Evolutionary conservation across 2,888 invertebrate genomes (phyloP).

Genomic region (Lasius platythorax): DNA sequence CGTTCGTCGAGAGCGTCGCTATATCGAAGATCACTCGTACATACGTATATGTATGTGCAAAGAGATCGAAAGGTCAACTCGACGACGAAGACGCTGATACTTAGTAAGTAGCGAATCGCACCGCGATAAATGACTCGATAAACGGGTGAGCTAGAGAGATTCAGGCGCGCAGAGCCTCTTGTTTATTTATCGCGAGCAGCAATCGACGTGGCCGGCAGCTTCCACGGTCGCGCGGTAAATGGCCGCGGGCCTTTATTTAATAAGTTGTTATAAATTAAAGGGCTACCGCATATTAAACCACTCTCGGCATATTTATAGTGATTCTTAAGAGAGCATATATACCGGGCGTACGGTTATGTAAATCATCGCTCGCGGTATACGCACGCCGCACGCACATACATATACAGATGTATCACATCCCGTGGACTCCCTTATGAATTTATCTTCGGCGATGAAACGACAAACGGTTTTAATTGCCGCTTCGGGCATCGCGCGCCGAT

Average conservation of each 20-base stretch:
- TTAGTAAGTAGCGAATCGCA: not conserved
- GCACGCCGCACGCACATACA: conserved; percentile 22
- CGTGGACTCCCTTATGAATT: conserved; percentile 75
- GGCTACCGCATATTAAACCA: conserved; percentile 82
- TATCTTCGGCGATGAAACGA: conserved; percentile 78
- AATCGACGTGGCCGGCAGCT: conserved; percentile 63
- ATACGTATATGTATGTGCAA: not conserved
- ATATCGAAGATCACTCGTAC: not conserved
- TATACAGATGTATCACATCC: not conserved
- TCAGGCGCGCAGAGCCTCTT: conserved; percentile 5
- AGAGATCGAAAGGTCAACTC: conserved; percentile 12
- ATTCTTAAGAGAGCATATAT: conserved; percentile 72
- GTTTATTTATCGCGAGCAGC: conserved; percentile 75
- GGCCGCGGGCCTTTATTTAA: conserved; percentile 81
- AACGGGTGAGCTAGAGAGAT: conserved; percentile 50
- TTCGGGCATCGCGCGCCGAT: conserved; percentile 71
- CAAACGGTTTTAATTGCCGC: conserved; percentile 82
- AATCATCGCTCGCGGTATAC: conserved; percentile 71
- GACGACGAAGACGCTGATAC: not conserved
- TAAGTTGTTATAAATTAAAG: conserved; percentile 83
- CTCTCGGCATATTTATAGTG: conserved; percentile 81
- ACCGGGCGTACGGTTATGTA: conserved; percentile 77
- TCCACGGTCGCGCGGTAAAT: conserved; percentile 69
- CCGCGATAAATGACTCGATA: conserved; percentile 56
- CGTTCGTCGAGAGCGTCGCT: not conserved